Evolutionary conservation across 2,888 invertebrate genomes (phyloP), one percentile per base, ranked within the genome.

Genomic region (Leptopilina syphax): DNA sequence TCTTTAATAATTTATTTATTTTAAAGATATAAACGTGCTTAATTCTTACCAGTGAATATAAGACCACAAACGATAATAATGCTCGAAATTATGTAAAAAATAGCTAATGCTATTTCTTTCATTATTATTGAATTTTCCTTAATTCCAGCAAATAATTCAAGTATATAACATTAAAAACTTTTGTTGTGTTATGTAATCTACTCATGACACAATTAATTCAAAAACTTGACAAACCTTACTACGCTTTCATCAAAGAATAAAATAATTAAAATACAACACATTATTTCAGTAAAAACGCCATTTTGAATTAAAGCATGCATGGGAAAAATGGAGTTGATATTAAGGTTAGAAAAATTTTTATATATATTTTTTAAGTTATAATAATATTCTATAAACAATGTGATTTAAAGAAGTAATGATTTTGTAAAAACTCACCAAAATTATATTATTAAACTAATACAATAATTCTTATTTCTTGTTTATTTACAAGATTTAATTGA

Each of bases 1-100:
- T 34, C 34, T 34, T 34, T 3, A 34, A 34, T 34, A 34, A 34
- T 34, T 34, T 34, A 34, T 34, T 2, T 34, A 34, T 34, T 34
- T 34, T 34, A 34, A 7, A 44, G 44, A 8, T 44, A 8, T 44
- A 44, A 6, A 44, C 8, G 44, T 44, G 34, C 34, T 44, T 57
- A 13, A 67, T 77, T 85, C 92, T 94, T 93, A 95, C 95, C 95
- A 89, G 95, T 91, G 81, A 93, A 88, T 84, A 94, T 94, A 86
- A 94, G 93, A 79, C 93, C 90, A 87, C 94, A 92, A 82, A 94
- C 94, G 88, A 94, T 92, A 85, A 93, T 89, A 85, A 94, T 90
- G 84, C 94, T 94, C 83, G 93, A 93, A 87, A 94, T 86, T 85
- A 94, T 92, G 79, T 94, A 94, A 86, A 94, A 90, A 81, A 92